These are phyloP conservation scores for Daubentonia madagascariensis DNA, from an alignment of 2,113 vertebrate genomes.

Conservation along the genomic window DNA sequence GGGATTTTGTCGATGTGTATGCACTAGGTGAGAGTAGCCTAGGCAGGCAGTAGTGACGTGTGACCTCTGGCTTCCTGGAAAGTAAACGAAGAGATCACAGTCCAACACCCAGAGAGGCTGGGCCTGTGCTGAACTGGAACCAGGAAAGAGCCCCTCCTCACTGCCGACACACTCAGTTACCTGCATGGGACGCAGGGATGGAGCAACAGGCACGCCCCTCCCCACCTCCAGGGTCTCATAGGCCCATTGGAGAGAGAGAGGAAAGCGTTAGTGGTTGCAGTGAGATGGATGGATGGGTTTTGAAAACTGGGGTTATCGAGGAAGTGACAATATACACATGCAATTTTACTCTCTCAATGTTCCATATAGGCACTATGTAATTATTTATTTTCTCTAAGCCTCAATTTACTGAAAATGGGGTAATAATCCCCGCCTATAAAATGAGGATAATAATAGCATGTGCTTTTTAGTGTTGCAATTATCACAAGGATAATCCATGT, in stretches of 20 bases:
- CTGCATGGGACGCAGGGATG: neutral
- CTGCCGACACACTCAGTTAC: neutral
- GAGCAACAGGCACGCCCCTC: neutral
- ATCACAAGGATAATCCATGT: neutral
- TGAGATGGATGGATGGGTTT: neutral
- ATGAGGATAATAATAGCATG: neutral
- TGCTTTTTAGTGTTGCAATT: neutral
- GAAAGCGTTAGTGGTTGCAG: neutral
- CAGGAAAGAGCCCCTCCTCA: neutral
- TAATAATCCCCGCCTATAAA: constrained; percentile 13
- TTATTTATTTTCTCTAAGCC: constrained; percentile 23
- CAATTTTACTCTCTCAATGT: neutral
- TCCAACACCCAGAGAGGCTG: neutral
- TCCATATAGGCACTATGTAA: neutral
- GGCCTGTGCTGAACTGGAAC: neutral
- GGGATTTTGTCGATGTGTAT: neutral
- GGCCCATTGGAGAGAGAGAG: neutral
- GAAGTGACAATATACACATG: neutral
- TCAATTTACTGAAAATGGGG: constrained; percentile 14
- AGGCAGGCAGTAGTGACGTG: no score
- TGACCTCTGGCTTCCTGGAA: neutral
- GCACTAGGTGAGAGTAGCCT: neutral
- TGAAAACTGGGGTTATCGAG: neutral
- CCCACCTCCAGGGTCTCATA: neutral
- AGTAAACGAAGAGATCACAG: neutral